Base-by-base conservation (phyloP, 2,113 vertebrate species). In the Trachemys scripta region DNA sequence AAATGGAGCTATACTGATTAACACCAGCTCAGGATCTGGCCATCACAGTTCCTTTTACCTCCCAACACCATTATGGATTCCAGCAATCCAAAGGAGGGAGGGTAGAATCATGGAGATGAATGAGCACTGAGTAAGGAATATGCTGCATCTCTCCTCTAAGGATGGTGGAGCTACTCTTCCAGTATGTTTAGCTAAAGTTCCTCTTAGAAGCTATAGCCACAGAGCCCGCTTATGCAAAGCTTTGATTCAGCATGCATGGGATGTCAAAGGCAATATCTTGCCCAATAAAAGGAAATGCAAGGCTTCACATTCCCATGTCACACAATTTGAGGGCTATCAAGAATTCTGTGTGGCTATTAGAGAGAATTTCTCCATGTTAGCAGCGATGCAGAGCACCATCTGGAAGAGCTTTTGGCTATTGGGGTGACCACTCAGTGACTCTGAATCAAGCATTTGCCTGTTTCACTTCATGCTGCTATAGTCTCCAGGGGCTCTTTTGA, bases 321-420 rank as follows among this genome's bases (percentile, higher is more conserved):
- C 50, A 2, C 56, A 87, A 53, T 80, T 51, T 0, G 0, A 0
- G 5, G 2, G 11, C 6, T 13, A 10, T 82, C 0, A 0, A 1
- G 8, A 11, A 10, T 6, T 16, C 31, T 47, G 14, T 14, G 84
- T 62, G 59, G 59, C 31, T 14, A 3, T 8, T 27, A 19, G 56
- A 22, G 3, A 8, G 2, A 27, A 1, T 1, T 95, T 12, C 2
- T 79, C 51, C 51, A 0, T 1, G 6, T 24, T 24, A 56, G n/a
- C 59, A 72, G 4, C 51, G 65, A 42, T 1, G 3, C 62, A 91
- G 22, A 90, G 25, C 16, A 4, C 35, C 50, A 10, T 57, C 42
- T 13, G 8, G n/a, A 45, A n/a, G 38, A 53, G 12, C 11, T 2
- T 24, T 42, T 45, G 10, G 38, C 42, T 31, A 4, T 56, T 45